phyloP scores from a whole-genome alignment of 2,797 vertebrate genomes.

The Pantherophis alleghaniensis region DNA sequence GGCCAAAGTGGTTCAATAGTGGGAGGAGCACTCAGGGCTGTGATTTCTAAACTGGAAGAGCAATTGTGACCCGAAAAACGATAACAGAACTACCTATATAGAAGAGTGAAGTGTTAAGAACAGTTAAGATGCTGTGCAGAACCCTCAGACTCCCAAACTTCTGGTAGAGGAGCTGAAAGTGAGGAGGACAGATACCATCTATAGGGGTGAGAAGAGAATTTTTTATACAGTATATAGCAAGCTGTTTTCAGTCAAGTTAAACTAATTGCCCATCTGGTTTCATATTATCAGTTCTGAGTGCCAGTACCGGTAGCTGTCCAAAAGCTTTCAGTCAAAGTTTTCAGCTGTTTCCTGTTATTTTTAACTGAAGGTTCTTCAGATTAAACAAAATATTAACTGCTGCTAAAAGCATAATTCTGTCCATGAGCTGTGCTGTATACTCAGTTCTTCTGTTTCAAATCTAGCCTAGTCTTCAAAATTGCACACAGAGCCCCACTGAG shows the following conservation, averaged over 20 bases:
- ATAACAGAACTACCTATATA: background rate
- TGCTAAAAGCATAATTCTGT: background rate
- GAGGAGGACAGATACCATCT: background rate
- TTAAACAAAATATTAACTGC: background rate
- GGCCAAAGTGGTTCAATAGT: background rate
- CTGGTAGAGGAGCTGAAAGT: background rate
- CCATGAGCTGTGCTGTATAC: background rate
- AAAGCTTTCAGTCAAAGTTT: background rate
- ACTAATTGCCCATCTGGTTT: background rate
- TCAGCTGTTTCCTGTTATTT: background rate
- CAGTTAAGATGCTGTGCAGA: background rate
- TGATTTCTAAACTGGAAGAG: background rate
- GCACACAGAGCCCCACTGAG: background rate
- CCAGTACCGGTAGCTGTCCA: background rate
- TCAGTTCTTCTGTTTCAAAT: background rate
- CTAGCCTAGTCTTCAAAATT: background rate
- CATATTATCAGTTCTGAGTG: background rate
- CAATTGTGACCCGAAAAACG: background rate
- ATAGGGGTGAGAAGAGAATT: background rate
- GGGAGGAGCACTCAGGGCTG: background rate
- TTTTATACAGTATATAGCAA: background rate
- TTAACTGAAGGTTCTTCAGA: background rate
- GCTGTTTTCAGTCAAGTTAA: background rate
- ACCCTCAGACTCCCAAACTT: background rate
- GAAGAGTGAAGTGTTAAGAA: background rate